A percentile compares a stretch with the other conserved stretches of the same genome.
Conservation (phyloP, 2,888 invertebrate genomes). For the Norana najaformis region DNA sequence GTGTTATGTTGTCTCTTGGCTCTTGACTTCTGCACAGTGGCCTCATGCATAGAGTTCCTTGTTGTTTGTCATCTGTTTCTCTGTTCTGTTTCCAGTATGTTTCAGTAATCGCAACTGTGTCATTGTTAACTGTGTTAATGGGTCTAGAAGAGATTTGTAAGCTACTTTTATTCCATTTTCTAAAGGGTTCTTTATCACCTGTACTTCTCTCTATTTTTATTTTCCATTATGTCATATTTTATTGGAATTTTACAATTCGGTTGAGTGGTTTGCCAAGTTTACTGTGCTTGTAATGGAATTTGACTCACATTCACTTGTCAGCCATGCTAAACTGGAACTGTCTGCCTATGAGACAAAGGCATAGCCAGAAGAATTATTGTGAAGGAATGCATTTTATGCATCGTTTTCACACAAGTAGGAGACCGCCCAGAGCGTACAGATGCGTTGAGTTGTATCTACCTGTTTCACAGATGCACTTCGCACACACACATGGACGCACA, state of each 20-base stretch:
- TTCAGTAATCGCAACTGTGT: not conserved
- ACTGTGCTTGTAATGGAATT: not conserved
- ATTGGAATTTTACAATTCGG: not conserved
- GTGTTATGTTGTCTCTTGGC: not conserved
- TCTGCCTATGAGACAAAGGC: slow-evolving; percentile 4
- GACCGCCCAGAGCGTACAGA: not conserved
- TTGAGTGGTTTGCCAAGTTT: not conserved
- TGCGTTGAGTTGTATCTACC: not conserved
- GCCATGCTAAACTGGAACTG: not conserved
- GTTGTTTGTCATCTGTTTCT: not conserved
- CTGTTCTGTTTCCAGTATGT: not conserved
- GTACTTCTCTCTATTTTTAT: not conserved
- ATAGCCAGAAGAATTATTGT: not conserved
- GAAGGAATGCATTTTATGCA: not conserved
- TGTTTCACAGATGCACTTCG: not conserved
- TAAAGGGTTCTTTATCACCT: not conserved
- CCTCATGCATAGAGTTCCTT: not conserved
- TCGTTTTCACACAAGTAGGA: not conserved
- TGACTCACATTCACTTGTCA: not conserved
- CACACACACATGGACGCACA: not conserved
- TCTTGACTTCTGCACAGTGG: not conserved
- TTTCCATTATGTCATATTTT: not conserved
- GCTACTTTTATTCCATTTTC: not conserved
- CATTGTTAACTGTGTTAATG: not conserved
- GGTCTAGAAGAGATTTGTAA: not conserved